phyloP scores from a whole-genome alignment of 92 coral and sea anemone genomes.

The Parazoanthus atlanticus region DNA sequence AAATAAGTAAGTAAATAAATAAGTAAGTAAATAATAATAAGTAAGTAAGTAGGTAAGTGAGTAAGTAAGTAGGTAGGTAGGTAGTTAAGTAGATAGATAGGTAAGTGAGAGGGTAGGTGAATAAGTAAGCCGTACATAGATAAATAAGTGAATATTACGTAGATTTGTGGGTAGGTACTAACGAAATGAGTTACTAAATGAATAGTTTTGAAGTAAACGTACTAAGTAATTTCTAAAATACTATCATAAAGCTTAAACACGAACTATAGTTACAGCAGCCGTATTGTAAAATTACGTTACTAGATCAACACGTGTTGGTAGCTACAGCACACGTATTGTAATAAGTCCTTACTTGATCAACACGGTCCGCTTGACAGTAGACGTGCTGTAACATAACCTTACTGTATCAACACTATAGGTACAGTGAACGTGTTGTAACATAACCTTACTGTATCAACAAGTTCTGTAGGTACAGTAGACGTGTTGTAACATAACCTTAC shows the following conservation, averaged over 20 bases:
- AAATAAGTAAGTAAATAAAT: not conserved
- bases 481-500: too few relatives aligned
- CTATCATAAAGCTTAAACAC: too few relatives aligned
- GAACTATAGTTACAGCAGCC: too few relatives aligned
- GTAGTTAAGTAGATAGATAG: not conserved
- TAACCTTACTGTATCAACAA: too few relatives aligned
- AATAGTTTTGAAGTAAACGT: too few relatives aligned
- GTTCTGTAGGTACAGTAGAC: too few relatives aligned
- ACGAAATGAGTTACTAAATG: too few relatives aligned
- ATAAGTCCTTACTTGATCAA: too few relatives aligned
- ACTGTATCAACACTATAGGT: constrained; percentile 41
- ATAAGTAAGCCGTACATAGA: not conserved
- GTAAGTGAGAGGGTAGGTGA: not conserved
- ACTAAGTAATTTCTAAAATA: too few relatives aligned
- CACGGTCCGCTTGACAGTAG: not conserved
- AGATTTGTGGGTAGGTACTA: too few relatives aligned
- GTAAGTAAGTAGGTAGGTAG: not conserved
- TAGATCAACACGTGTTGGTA: not conserved
- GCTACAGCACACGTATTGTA: not conserved
- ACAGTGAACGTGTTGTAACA: constrained; percentile 60
- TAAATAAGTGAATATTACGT: too few relatives aligned
- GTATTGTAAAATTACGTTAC: not conserved
- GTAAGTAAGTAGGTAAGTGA: not conserved
- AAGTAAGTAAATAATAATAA: not conserved
- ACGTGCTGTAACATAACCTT: not conserved